Conservation (phyloP, 2,113 vertebrate genomes). For the Ia io region DNA sequence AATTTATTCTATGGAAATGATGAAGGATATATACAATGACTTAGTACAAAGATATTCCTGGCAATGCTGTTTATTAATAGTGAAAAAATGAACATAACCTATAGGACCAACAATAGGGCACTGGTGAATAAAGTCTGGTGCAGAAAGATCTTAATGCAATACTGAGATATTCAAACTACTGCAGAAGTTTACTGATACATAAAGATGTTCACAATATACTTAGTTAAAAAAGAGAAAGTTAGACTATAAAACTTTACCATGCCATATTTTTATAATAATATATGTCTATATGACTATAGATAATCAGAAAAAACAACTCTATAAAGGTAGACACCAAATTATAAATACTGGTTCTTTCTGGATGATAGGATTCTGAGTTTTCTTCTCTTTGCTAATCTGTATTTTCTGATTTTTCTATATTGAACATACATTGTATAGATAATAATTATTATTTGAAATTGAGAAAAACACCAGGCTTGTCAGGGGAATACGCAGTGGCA, state of each 20-base stretch:
- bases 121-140: background rate
- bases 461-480: background rate
- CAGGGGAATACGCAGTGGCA: background rate
- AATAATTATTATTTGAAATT: background rate
- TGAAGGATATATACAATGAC: background rate
- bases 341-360: background rate
- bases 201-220: background rate
- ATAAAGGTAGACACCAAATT: background rate
- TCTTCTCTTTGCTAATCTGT: background rate
- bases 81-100: background rate
- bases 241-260: background rate
- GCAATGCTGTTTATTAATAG: background rate
- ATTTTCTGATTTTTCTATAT: slow-evolving; percentile 1
- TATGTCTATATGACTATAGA: background rate
- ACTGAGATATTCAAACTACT: no score
- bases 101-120: background rate
- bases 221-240: background rate
- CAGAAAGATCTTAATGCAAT: background rate
- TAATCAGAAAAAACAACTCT: background rate
- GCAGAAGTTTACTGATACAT: no score
- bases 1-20: background rate
- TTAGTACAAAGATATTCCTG: background rate
- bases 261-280: background rate
- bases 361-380: background rate
- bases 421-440: background rate